A percentile compares a stretch with the other conserved stretches of the same genome.
These are phyloP conservation scores for Elephas maximus DNA, from an alignment of 2,113 vertebrate genomes.

Conservation along the genomic window DNA sequence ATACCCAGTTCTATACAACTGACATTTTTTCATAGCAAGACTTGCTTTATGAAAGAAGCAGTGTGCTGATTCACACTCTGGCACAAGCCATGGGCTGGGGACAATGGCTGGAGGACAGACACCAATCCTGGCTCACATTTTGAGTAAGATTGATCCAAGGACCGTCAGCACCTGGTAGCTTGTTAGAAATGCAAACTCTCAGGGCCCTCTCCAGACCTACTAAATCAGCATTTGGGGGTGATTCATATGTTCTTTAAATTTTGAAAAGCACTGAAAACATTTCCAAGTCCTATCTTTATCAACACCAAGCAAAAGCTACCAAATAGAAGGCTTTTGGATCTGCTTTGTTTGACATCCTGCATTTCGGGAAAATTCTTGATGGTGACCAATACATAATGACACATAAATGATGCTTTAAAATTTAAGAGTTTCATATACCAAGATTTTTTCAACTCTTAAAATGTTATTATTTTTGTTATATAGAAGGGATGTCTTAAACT, in stretches of 20 bases:
- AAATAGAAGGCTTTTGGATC: not conserved
- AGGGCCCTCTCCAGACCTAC: not conserved
- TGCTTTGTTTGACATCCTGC: not conserved
- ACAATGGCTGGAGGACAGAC: not conserved
- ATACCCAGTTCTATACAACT: not conserved
- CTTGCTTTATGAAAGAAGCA: not conserved
- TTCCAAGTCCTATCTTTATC: not conserved
- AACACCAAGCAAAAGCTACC: not conserved
- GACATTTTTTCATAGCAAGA: not conserved
- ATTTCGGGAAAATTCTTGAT: not conserved
- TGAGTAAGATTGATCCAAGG: no score
- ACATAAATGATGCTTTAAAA: not conserved
- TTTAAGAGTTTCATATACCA: not conserved
- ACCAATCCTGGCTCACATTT: not conserved
- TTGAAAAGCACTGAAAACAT: conserved; percentile 7
- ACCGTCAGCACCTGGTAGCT: no score
- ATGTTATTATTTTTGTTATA: not conserved
- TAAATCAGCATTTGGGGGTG: not conserved
- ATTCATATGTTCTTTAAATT: not conserved
- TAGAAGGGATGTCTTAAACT: no score
- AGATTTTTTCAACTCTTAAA: not conserved
- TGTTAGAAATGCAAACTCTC: not conserved
- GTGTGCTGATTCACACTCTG: not conserved
- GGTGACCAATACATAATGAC: not conserved
- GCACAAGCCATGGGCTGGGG: not conserved